Evolutionary conservation across 2,113 vertebrate species (phyloP).

Genomic region (Vulpes vulpes): DNA sequence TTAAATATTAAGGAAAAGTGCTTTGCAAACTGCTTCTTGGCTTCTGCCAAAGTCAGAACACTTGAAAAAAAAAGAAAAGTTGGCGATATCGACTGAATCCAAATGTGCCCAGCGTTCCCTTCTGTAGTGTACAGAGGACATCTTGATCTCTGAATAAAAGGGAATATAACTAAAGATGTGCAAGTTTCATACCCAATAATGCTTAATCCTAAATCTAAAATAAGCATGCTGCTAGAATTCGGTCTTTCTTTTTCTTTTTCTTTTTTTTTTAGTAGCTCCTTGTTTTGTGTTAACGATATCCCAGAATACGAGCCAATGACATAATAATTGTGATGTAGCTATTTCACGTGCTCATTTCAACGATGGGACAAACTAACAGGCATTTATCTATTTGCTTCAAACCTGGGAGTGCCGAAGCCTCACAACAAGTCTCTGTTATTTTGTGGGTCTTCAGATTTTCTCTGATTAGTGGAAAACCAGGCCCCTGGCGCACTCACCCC

Average conservation of each 20-base stretch:
- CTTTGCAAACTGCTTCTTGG: constrained; percentile 73
- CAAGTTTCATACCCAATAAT: not conserved
- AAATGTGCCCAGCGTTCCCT: constrained; percentile 46
- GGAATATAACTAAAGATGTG: not conserved
- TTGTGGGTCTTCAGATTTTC: not conserved
- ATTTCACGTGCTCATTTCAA: not conserved
- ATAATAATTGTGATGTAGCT: not conserved
- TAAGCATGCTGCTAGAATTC: not conserved
- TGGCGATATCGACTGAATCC: constrained; percentile 47
- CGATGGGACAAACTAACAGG: not conserved
- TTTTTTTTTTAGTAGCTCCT: not conserved
- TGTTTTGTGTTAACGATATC: not conserved
- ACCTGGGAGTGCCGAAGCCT: not conserved
- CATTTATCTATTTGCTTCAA: constrained; percentile 9
- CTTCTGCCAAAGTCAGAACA: constrained; percentile 72
- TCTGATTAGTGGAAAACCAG: not conserved
- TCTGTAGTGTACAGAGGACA: not conserved
- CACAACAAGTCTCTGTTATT: not conserved
- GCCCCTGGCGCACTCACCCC: not conserved
- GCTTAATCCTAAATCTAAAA: not conserved
- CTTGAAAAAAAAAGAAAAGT: constrained; percentile 39
- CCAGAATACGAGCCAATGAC: not conserved
- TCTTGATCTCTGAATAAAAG: constrained; percentile 63
- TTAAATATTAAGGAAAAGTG: constrained; percentile 81
- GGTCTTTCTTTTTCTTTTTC: not conserved